Conservation (phyloP, 2,113 vertebrate genomes). For the Dicrurus megarhynchus region DNA sequence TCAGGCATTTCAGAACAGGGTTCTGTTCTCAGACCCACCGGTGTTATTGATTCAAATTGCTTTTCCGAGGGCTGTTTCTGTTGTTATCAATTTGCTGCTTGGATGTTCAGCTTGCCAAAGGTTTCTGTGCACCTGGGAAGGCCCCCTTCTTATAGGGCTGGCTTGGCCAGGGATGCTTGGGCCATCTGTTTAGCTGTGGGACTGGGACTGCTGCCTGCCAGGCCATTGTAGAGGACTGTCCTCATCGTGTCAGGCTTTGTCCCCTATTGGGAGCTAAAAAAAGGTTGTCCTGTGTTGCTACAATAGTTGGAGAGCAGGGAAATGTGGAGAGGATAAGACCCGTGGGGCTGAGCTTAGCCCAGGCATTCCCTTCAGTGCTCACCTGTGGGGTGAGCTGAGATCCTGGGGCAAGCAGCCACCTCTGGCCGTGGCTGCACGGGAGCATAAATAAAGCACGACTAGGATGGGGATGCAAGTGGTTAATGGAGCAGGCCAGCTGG, state of each 20-base stretch:
- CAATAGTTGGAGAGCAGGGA: background rate
- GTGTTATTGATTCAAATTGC: fast-evolving
- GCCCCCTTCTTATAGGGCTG: fast-evolving
- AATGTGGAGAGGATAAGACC: background rate
- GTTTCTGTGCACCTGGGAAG: background rate
- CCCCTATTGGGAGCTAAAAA: background rate
- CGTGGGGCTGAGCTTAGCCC: background rate
- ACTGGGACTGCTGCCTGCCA: background rate
- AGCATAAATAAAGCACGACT: fast-evolving
- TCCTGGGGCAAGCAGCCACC: background rate
- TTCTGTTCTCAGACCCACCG: background rate
- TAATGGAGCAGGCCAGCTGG: background rate
- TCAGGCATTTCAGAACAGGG: background rate
- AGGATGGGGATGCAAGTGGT: background rate
- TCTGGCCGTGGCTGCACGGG: fast-evolving
- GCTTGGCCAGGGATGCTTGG: background rate
- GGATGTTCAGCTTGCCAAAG: background rate
- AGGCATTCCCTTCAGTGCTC: fast-evolving
- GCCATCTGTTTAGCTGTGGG: background rate
- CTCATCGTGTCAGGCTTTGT: fast-evolving
- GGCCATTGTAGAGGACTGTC: background rate
- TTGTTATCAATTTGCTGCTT: background rate
- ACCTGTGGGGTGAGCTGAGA: background rate
- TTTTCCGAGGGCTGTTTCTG: background rate
- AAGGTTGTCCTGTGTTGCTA: background rate